Conservation (phyloP, 1,140 invertebrate species). For the Telenomus remus region DNA sequence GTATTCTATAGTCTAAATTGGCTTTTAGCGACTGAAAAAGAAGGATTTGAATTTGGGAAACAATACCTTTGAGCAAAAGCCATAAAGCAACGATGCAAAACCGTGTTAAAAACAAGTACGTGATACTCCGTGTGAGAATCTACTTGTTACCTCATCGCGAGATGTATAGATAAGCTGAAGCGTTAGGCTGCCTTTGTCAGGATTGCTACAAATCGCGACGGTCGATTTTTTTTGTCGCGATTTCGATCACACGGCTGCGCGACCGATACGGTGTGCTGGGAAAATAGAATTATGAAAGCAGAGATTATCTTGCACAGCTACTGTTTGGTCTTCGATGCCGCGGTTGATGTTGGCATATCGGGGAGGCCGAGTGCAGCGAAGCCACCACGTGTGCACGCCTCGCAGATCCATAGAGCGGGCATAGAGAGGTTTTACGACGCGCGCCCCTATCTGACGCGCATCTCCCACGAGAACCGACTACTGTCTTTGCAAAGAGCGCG, state of each 20-base stretch:
- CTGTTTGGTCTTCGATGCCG: slow-evolving; percentile 60
- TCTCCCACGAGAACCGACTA: slow-evolving; percentile 62
- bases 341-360: slow-evolving; percentile 60
- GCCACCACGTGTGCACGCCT: slow-evolving; percentile 31
- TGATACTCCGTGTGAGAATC: background rate
- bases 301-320: slow-evolving; percentile 55
- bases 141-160: background rate
- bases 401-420: slow-evolving; percentile 25
- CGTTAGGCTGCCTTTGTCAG: slow-evolving; percentile 33
- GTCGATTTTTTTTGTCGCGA: slow-evolving; percentile 43
- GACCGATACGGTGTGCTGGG: slow-evolving; percentile 39
- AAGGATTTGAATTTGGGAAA: no score
- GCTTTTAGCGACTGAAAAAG: no score
- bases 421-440: slow-evolving; percentile 52
- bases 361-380: slow-evolving; percentile 12
- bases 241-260: slow-evolving; percentile 27
- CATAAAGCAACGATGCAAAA: no score
- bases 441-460: slow-evolving; percentile 59
- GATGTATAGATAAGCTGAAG: slow-evolving; percentile 67
- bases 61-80: no score
- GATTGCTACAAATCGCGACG: slow-evolving; percentile 50
- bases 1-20: no score
- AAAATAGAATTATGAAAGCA: slow-evolving; percentile 57
- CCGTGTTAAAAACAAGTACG: no score
- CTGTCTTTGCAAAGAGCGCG: slow-evolving; percentile 57